A percentile compares a stretch with the other conserved stretches of the same genome.
These are phyloP conservation scores for Pica pica DNA, from an alignment of 2,113 vertebrate genomes.

Conservation along the genomic window DNA sequence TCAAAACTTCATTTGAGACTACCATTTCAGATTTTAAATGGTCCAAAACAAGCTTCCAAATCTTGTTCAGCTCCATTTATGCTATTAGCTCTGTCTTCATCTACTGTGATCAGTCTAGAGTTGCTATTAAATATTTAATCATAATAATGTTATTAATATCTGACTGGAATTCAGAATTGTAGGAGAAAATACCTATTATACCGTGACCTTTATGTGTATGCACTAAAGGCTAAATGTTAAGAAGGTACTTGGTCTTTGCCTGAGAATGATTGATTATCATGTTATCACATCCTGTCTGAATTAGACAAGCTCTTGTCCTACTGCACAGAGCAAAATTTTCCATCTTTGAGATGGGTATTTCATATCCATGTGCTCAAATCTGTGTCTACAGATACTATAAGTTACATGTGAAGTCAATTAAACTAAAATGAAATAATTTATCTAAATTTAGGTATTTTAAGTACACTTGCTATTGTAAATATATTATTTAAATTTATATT, in stretches of 20 bases:
- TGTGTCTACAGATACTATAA: neutral
- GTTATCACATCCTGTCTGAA: neutral
- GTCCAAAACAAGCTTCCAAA: neutral
- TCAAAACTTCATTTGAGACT: neutral
- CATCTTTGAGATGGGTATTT: neutral
- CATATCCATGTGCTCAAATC: neutral
- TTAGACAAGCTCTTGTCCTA: neutral
- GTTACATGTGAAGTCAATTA: neutral
- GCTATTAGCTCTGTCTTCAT: neutral
- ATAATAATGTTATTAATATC: neutral
- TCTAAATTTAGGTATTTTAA: neutral
- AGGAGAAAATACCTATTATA: neutral
- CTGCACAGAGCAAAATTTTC: neutral
- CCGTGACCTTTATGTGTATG: neutral
- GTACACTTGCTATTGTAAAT: neutral
- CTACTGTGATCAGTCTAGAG: neutral
- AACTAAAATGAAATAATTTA: neutral
- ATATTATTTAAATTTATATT: neutral
- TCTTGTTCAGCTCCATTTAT: neutral
- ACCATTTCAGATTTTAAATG: neutral
- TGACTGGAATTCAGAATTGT: neutral
- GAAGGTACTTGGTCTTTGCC: neutral
- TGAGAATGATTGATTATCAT: neutral
- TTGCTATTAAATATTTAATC: neutral
- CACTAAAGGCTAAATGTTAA: neutral